phyloP scores from a whole-genome alignment of 2,113 vertebrate species.

The Myanophis thanlyinensis region DNA sequence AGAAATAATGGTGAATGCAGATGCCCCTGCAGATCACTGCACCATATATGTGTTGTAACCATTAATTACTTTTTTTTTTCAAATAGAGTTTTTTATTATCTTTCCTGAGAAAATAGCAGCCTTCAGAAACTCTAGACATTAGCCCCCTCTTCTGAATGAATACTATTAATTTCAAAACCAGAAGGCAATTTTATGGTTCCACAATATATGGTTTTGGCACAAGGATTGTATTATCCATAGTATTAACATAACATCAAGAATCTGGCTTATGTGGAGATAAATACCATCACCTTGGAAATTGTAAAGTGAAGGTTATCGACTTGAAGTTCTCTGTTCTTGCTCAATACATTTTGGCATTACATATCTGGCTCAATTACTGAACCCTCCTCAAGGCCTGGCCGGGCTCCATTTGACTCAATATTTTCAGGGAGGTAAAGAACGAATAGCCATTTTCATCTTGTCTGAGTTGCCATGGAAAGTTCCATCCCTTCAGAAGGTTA shows the following conservation, averaged over 20 bases:
- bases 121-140: constrained; percentile 56
- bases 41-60: background rate
- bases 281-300: constrained; percentile 61
- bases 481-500: background rate
- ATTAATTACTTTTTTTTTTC: background rate
- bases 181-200: constrained; percentile 77
- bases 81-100: constrained; percentile 25
- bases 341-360: background rate
- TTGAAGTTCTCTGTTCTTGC: constrained; percentile 72
- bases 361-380: accelerated
- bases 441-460: background rate
- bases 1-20: background rate
- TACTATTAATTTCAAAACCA: constrained; percentile 72
- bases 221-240: constrained; percentile 69
- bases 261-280: constrained; percentile 70
- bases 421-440: background rate
- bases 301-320: constrained; percentile 58
- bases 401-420: background rate
- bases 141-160: constrained; percentile 62
- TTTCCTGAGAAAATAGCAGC: constrained; percentile 34
- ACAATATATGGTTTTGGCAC: constrained; percentile 78
- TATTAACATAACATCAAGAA: constrained; percentile 76
- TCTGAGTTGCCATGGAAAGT: constrained; percentile 26
- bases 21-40: background rate
- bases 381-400: background rate